Evolutionary conservation across 2,888 invertebrate genomes (phyloP), one percentile per base, ranked within the genome.

Genomic region (Neoaliturus tenellus): DNA sequence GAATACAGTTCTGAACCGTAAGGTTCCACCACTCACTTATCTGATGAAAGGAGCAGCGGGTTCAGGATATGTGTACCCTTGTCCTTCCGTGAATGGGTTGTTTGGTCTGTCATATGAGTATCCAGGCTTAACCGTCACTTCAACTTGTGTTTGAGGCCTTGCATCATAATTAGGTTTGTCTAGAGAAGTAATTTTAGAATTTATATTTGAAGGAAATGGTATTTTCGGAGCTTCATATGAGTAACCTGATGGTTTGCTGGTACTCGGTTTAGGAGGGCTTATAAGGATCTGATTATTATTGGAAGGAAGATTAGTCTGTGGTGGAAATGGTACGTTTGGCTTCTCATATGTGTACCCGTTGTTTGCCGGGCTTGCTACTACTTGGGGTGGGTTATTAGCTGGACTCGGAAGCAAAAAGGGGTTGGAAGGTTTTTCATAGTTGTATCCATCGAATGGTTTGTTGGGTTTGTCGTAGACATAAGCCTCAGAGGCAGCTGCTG

Each of bases 401-500:
- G 73, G 73, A 28, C 39, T 75, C 3, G 73, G 73, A 3, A 75
- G 73, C 17, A 44, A 20, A 8, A 75, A 44, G 4, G 73, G 44
- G 14, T 75, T 75, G 8, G 41, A 6, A 44, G 73, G 73, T 39
- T 39, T 75, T 1, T 75, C 73, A 20, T 75, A 75, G 28, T 35
- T 44, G 17, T 75, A 75, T n/a, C 73, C 73, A n/a, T 35, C 48
- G 33, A 78, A 78, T 17, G 78, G 78, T n/a, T 28, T 12, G 78
- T 35, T 78, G 6, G 78, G 78, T 35, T 78, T 78, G 55, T 78
- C 78, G 20, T 78, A 78, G n/a, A 75, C 44, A 20, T 75, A 78
- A 17, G 78, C 55, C 1, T 78, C 35, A n/a, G 78, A 78, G 1
- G 78, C 48, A 5, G 78, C 44, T 33, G 51, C 31, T 35, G 78